Percentiles rank a stretch among this genome's conserved stretches.
phyloP scores from a whole-genome alignment of 2,797 vertebrate genomes.

The Calcarius lapponicus region DNA sequence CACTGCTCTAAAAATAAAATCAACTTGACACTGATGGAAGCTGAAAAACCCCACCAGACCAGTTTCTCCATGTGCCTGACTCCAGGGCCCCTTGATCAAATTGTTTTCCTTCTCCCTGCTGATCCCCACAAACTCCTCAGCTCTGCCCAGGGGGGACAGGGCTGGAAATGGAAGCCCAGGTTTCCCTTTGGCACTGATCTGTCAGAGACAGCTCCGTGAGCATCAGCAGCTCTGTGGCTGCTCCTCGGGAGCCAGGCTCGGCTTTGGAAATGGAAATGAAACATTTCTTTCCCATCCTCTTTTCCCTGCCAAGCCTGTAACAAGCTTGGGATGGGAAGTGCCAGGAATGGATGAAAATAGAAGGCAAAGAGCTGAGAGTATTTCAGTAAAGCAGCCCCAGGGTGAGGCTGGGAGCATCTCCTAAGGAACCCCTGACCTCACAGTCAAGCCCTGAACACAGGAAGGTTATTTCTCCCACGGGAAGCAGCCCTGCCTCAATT shows the following conservation, averaged over 20 bases:
- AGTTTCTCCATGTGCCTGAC: constrained; percentile 50
- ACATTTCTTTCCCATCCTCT: background rate
- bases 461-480: background rate
- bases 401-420: background rate
- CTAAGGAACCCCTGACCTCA: background rate
- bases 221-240: background rate
- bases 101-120: constrained; percentile 70
- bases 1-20: constrained; percentile 67
- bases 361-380: background rate
- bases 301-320: background rate
- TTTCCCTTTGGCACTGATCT: constrained; percentile 34
- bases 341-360: background rate
- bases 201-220: constrained; percentile 49
- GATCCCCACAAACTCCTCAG: constrained; percentile 46
- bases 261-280: constrained; percentile 45
- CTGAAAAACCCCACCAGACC: constrained; percentile 70
- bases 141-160: constrained; percentile 63
- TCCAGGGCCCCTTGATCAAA: constrained; percentile 74
- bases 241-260: background rate
- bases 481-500: background rate
- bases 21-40: constrained; percentile 75
- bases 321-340: background rate
- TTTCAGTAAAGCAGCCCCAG: background rate
- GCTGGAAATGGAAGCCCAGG: constrained; percentile 71
- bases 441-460: background rate